Percentiles rank a stretch among this genome's conserved stretches.
These are phyloP conservation scores for Pristionchus exspectatus DNA, from an alignment of 2,888 invertebrate species.

Conservation along the genomic window DNA sequence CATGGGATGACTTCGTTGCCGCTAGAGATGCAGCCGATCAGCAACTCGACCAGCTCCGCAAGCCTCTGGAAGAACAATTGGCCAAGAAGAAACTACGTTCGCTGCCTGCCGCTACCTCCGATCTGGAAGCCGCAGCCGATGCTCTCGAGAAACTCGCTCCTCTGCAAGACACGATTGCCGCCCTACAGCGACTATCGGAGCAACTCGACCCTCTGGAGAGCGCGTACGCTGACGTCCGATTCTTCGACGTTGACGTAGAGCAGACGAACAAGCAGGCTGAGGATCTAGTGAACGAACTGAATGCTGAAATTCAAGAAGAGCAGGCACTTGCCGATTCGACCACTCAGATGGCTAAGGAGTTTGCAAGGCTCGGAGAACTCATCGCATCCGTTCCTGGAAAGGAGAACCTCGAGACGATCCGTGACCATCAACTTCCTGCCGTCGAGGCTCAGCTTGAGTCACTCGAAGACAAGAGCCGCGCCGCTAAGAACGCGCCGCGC, in stretches of 20 bases:
- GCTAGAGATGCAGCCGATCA: conserved; percentile 66
- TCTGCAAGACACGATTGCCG: conserved; percentile 60
- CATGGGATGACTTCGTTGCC: conserved; percentile 66
- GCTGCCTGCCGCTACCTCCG: conserved; percentile 58
- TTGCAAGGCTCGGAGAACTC: conserved; percentile 56
- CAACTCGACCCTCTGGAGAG: conserved; percentile 64
- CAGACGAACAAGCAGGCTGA: conserved; percentile 68
- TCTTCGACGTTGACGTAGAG: conserved; percentile 71
- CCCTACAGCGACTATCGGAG: conserved; percentile 62
- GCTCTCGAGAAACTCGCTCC: conserved; percentile 58
- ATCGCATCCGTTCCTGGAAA: conserved; percentile 51
- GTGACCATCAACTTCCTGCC: conserved; percentile 46
- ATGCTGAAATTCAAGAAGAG: conserved; percentile 31
- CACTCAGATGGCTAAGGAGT: conserved; percentile 63
- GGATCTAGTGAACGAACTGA: conserved; percentile 51
- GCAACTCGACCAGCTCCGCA: conserved; percentile 62
- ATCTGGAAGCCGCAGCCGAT: conserved; percentile 58
- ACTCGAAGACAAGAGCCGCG: conserved; percentile 49
- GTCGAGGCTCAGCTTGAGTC: conserved; percentile 35
- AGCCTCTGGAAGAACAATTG: conserved; percentile 59
- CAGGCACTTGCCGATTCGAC: conserved; percentile 64
- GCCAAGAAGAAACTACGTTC: conserved; percentile 56
- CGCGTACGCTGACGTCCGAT: conserved; percentile 69
- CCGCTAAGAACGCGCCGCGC: conserved; percentile 52
- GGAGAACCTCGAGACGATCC: conserved; percentile 36